Evolutionary conservation across 2,113 vertebrate genomes (phyloP).

Genomic region (Notechis scutatus): DNA sequence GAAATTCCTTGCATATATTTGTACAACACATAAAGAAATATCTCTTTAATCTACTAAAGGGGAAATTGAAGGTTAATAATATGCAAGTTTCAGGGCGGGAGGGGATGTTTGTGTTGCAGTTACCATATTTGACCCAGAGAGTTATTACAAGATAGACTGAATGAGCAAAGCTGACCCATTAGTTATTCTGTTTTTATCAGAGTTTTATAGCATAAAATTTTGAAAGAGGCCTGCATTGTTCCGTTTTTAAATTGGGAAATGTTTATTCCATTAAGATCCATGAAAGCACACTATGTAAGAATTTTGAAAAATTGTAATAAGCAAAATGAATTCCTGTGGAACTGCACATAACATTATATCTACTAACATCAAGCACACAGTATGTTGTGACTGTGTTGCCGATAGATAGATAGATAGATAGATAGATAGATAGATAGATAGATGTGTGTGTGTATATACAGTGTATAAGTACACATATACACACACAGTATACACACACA

Average conservation of each 20-base stretch:
- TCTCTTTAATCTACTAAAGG: background rate
- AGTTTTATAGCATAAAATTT: constrained; percentile 1
- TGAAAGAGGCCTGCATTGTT: background rate
- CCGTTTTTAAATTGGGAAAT: background rate
- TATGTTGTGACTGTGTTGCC: constrained; percentile 22
- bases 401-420: too few species aligned
- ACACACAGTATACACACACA: too few species aligned
- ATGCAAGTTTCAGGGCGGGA: background rate
- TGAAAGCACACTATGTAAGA: background rate
- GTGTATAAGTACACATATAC: too few species aligned
- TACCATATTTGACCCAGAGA: background rate
- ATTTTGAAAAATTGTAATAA: constrained; percentile 24
- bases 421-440: too few species aligned
- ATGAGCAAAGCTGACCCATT: constrained; percentile 4
- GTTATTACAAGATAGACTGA: background rate
- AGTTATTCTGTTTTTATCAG: background rate
- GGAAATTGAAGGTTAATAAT: background rate
- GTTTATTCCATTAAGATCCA: background rate
- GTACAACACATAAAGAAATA: background rate
- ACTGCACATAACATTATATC: constrained; percentile 27
- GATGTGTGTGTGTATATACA: too few species aligned
- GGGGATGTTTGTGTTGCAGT: background rate
- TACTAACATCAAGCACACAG: constrained; percentile 9
- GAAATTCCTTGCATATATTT: background rate
- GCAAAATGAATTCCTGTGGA: constrained; percentile 31